phyloP scores from a whole-genome alignment of 2,888 invertebrate species.

The Machimus rusticus region DNA sequence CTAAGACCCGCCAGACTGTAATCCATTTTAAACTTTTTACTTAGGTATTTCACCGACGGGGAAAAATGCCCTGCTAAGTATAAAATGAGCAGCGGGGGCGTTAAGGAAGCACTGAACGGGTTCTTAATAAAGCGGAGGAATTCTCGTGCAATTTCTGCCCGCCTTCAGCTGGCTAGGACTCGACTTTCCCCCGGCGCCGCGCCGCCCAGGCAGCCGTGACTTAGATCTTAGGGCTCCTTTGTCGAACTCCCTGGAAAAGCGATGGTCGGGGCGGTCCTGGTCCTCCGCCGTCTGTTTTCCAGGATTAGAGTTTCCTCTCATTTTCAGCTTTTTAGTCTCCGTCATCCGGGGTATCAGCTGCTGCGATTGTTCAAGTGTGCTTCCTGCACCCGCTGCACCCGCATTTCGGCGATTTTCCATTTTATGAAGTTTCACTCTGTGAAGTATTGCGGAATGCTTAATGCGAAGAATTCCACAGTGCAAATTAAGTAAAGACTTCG shows the following conservation, averaged over 20 bases:
- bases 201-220: neutral
- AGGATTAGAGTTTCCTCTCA: neutral
- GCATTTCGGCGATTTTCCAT: neutral
- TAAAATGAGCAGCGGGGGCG: neutral
- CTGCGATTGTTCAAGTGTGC: neutral
- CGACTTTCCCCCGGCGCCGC: neutral
- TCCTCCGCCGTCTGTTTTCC: neutral
- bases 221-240: neutral
- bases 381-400: neutral
- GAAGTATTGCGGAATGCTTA: neutral
- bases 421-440: neutral
- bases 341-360: neutral
- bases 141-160: neutral
- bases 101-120: neutral
- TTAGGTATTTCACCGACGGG: neutral
- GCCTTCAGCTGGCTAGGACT: neutral
- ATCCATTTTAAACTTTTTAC: neutral
- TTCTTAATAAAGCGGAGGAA: neutral
- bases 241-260: neutral
- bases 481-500: neutral
- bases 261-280: neutral
- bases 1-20: neutral
- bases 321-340: neutral
- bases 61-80: neutral
- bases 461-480: neutral